Conservation (phyloP, 2,888 invertebrate genomes). For the Eupithecia abbreviata region DNA sequence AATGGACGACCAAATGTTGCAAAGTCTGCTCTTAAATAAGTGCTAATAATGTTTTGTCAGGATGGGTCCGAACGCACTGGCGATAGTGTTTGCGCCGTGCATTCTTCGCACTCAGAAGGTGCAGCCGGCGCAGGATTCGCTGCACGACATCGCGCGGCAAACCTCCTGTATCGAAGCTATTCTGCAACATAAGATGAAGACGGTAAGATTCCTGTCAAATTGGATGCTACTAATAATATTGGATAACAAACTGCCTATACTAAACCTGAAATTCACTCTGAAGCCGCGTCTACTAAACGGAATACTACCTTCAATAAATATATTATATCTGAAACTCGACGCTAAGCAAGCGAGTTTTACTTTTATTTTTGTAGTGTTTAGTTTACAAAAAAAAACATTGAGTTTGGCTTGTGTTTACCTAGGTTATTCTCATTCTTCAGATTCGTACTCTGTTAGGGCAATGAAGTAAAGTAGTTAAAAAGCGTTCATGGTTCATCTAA, state of each 20-base stretch:
- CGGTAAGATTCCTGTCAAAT: constrained; percentile 51
- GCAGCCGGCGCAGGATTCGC: constrained; percentile 95
- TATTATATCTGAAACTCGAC: too few species aligned
- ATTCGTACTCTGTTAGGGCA: not conserved
- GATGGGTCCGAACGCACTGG: constrained; percentile 95
- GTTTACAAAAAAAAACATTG: too few species aligned
- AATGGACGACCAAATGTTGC: too few species aligned
- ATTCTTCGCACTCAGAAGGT: constrained; percentile 93
- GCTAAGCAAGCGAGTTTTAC: too few species aligned
- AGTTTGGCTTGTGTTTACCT: too few species aligned
- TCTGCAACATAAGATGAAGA: constrained; percentile 91
- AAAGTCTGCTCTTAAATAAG: not conserved
- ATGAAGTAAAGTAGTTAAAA: not conserved
- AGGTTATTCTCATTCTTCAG: not conserved
- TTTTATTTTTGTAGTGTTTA: too few species aligned
- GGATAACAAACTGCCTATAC: too few species aligned
- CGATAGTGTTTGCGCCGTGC: constrained; percentile 97
- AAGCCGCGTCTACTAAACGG: too few species aligned
- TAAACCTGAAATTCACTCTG: too few species aligned
- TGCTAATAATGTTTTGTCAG: constrained; percentile 60
- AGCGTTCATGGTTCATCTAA: too few species aligned
- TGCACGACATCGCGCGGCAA: constrained; percentile 94
- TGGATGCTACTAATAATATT: too few species aligned
- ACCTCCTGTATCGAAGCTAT: constrained; percentile 96
- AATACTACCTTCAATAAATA: too few species aligned